These are phyloP conservation scores for Todus mexicanus DNA, from an alignment of 2,797 vertebrate genomes.

Conservation along the genomic window DNA sequence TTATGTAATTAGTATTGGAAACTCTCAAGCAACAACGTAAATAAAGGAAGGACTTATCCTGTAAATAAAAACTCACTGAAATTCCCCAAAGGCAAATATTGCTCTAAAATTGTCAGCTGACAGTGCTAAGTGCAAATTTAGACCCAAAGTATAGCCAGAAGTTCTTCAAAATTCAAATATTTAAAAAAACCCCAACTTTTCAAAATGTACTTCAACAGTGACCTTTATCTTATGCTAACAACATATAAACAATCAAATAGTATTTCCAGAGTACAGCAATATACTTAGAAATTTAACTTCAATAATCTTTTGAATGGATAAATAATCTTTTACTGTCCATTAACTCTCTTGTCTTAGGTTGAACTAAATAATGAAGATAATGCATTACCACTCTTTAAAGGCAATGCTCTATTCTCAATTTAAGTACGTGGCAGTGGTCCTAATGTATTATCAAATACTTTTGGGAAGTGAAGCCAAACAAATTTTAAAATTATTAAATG, in stretches of 20 bases:
- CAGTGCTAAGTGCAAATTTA: not conserved
- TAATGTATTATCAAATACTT: no score
- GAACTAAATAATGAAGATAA: not conserved
- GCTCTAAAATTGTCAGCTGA: not conserved
- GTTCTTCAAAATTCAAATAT: not conserved
- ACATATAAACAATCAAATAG: not conserved
- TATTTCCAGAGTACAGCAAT: not conserved
- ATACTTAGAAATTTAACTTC: not conserved
- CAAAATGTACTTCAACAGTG: not conserved
- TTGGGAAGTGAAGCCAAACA: not conserved
- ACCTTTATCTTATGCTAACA: not conserved
- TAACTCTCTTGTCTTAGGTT: not conserved
- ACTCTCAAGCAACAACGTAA: not conserved
- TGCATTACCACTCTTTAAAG: not conserved
- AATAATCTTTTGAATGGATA: not conserved
- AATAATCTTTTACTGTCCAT: not conserved
- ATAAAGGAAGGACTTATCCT: not conserved
- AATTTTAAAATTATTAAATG: no score
- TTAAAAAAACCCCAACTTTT: not conserved
- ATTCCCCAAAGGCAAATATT: not conserved
- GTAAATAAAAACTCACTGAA: not conserved
- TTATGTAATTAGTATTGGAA: not conserved
- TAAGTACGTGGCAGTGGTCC: accelerated
- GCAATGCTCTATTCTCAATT: not conserved
- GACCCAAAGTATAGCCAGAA: not conserved